A percentile compares a stretch with the other conserved stretches of the same genome.
phyloP scores from a whole-genome alignment of 2,113 vertebrate genomes.

The Clupea harengus region DNA sequence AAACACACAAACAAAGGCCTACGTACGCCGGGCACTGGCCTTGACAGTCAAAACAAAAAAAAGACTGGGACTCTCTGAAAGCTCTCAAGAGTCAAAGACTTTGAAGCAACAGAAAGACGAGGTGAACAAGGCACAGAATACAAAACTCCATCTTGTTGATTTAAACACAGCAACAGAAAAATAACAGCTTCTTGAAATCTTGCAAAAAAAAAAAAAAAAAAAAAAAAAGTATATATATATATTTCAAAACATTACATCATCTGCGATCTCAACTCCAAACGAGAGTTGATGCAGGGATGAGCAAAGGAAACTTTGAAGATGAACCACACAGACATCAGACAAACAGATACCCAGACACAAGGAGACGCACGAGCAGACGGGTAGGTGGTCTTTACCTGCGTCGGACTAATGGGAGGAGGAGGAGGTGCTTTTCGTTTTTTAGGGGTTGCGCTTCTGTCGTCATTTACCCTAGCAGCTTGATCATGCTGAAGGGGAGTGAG shows the following conservation, averaged over 20 bases:
- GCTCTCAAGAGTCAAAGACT: not conserved
- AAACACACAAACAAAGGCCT: not conserved
- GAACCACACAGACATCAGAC: not conserved
- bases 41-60: not conserved
- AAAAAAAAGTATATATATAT: not conserved
- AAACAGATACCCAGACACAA: not conserved
- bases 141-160: too few relatives aligned
- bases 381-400: constrained; percentile 82
- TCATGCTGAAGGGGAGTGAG: constrained; percentile 90
- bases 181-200: too few relatives aligned
- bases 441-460: constrained; percentile 96
- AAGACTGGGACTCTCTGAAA: not conserved
- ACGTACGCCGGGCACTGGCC: not conserved
- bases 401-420: constrained; percentile 93
- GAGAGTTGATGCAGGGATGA: not conserved
- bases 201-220: not conserved
- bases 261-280: not conserved
- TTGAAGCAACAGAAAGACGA: too few relatives aligned
- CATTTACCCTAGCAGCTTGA: constrained; percentile 92
- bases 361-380: constrained; percentile 11
- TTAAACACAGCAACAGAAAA: not conserved
- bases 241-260: not conserved
- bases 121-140: too few relatives aligned
- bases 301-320: not conserved
- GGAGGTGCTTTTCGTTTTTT: constrained; percentile 99